Percentiles rank a stretch among this genome's conserved stretches.
Evolutionary conservation across 1,140 invertebrate species (phyloP).

Genomic region (Potamilus streckersoni): DNA sequence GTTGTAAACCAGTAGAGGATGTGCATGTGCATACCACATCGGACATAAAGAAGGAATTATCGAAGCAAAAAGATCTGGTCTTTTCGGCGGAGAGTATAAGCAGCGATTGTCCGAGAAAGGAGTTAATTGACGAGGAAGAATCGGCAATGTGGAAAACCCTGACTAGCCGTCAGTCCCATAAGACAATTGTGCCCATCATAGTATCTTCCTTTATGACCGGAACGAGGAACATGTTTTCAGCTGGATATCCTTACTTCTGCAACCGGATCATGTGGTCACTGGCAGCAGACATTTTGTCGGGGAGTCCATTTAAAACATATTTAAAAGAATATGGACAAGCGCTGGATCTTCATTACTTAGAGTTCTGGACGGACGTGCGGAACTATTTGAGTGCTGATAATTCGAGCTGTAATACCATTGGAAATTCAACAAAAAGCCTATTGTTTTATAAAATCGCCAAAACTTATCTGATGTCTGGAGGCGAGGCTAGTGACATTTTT

Average conservation of each 20-base stretch:
- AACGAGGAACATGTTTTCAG: constrained; percentile 11
- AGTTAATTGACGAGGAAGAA: constrained; percentile 4
- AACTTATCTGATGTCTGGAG: constrained; percentile 24
- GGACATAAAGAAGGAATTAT: too few relatives aligned
- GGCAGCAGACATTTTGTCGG: constrained; percentile 34
- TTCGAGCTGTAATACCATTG: constrained; percentile 8
- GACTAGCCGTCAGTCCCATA: too few relatives aligned
- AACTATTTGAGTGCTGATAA: constrained; percentile 40
- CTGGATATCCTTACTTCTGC: constrained; percentile 10
- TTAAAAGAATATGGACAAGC: constrained; percentile 10
- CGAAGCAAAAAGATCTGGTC: too few relatives aligned
- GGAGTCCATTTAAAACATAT: constrained; percentile 30
- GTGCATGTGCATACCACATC: too few relatives aligned
- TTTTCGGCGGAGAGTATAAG: too few relatives aligned
- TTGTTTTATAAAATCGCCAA: constrained; percentile 15
- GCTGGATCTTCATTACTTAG: constrained; percentile 24
- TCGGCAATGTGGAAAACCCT: too few relatives aligned
- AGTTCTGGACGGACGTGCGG: constrained; percentile 42
- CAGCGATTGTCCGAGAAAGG: not conserved
- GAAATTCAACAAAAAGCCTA: not conserved
- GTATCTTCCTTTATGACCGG: constrained; percentile 35
- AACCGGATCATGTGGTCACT: constrained; percentile 34
- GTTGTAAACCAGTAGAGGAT: too few relatives aligned
- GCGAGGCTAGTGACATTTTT: constrained; percentile 28
- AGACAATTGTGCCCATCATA: constrained; percentile 7